Percentiles rank a stretch among this genome's conserved stretches.
Evolutionary conservation across 2,797 vertebrate genomes (phyloP).

Genomic region (Lacerta agilis): DNA sequence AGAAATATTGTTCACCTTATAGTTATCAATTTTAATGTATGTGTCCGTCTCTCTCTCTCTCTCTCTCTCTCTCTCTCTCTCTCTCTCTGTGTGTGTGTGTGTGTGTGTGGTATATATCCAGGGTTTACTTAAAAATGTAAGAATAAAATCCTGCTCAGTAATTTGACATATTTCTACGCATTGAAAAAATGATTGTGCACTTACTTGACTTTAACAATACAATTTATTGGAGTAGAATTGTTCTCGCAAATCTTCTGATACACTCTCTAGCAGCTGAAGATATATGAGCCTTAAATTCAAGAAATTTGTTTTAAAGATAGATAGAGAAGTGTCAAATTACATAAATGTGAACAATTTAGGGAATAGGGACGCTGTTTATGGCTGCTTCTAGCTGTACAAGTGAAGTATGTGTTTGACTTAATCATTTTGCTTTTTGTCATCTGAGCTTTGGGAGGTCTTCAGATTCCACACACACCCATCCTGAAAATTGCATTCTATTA

Average conservation of each 20-base stretch:
- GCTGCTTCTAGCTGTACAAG: not conserved
- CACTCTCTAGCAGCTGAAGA: slow-evolving; percentile 19
- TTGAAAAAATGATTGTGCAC: slow-evolving; percentile 25
- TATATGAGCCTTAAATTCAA: not conserved
- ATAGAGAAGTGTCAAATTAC: not conserved
- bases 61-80: no score
- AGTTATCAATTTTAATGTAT: slow-evolving; percentile 48
- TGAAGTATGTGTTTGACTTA: not conserved
- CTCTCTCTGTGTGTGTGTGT: not conserved
- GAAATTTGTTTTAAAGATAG: slow-evolving; percentile 27
- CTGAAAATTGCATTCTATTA: slow-evolving; percentile 10
- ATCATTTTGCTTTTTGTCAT: not conserved
- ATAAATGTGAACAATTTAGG: slow-evolving; percentile 36
- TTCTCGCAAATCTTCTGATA: not conserved
- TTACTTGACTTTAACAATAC: slow-evolving; percentile 13
- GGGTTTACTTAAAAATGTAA: not conserved
- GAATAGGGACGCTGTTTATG: not conserved
- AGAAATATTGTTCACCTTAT: slow-evolving; percentile 58
- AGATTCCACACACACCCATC: not conserved
- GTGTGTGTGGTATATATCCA: slow-evolving; percentile 35
- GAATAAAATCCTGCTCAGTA: not conserved
- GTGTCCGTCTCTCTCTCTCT: not conserved
- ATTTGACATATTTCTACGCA: not conserved
- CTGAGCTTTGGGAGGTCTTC: slow-evolving; percentile 3
- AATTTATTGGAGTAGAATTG: not conserved